phyloP scores from a whole-genome alignment of 2,113 vertebrate species.

The Camelus bactrianus region DNA sequence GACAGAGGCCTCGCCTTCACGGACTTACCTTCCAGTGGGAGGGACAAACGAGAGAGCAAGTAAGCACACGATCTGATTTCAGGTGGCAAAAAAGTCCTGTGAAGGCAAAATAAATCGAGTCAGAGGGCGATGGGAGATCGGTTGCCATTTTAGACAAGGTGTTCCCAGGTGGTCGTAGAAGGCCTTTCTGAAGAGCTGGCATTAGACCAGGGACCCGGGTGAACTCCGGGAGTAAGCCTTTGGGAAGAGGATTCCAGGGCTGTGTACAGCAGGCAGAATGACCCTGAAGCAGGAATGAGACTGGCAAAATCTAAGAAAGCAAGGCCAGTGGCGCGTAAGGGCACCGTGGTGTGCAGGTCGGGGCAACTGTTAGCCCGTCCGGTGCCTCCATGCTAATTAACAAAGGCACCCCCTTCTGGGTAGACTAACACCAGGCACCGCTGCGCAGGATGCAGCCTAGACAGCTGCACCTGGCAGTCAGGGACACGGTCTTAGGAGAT shows the following conservation, averaged over 20 bases:
- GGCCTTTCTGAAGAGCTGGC: background rate
- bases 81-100: background rate
- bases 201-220: background rate
- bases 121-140: background rate
- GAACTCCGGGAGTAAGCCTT: background rate
- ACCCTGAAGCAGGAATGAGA: background rate
- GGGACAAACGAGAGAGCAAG: background rate
- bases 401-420: background rate
- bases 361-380: background rate
- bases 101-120: background rate
- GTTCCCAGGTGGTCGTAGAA: background rate
- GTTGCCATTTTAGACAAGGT: background rate
- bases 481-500: background rate
- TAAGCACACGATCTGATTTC: rapidly evolving
- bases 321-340: no score
- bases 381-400: background rate
- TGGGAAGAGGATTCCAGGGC: background rate
- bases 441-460: background rate
- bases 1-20: background rate
- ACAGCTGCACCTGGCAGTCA: background rate
- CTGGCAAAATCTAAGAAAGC: background rate
- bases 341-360: background rate
- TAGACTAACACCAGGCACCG: background rate
- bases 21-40: background rate
- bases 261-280: background rate